Evolutionary conservation across 2,888 invertebrate genomes (phyloP).

Genomic region (Phaonia tiefii): DNA sequence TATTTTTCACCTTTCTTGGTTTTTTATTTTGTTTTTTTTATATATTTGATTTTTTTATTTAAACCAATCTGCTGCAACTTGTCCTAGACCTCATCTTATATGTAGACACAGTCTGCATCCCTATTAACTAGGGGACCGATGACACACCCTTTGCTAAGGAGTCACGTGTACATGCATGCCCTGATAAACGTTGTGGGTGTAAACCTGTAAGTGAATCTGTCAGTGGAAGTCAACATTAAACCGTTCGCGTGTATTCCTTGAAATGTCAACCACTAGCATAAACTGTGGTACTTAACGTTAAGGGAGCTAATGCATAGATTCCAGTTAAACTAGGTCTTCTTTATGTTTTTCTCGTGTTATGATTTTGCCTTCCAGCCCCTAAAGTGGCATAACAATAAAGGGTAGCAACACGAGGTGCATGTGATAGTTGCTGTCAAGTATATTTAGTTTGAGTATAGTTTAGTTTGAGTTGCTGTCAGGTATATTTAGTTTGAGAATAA

Average conservation of each 20-base stretch:
- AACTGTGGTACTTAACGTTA: constrained; percentile 32
- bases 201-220: too few species aligned
- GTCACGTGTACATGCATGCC: background rate
- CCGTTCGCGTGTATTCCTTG: background rate
- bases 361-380: constrained; percentile 5
- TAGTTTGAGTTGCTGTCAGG: too few species aligned
- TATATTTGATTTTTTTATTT: too few species aligned
- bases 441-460: too few species aligned
- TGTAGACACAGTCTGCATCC: background rate
- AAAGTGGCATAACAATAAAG: background rate
- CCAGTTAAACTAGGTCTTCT: constrained; percentile 33
- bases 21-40: too few species aligned
- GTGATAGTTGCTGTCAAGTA: background rate
- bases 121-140: constrained; percentile 37
- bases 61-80: too few species aligned
- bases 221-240: too few species aligned
- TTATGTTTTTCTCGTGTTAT: constrained; percentile 5
- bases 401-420: background rate
- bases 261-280: background rate
- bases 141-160: constrained; percentile 37
- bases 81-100: background rate
- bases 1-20: too few species aligned
- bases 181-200: background rate
- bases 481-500: too few species aligned
- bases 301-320: constrained; percentile 25